These are phyloP conservation scores for Drosophila bifasciata DNA, from an alignment of 1,140 invertebrate genomes.

Conservation along the genomic window DNA sequence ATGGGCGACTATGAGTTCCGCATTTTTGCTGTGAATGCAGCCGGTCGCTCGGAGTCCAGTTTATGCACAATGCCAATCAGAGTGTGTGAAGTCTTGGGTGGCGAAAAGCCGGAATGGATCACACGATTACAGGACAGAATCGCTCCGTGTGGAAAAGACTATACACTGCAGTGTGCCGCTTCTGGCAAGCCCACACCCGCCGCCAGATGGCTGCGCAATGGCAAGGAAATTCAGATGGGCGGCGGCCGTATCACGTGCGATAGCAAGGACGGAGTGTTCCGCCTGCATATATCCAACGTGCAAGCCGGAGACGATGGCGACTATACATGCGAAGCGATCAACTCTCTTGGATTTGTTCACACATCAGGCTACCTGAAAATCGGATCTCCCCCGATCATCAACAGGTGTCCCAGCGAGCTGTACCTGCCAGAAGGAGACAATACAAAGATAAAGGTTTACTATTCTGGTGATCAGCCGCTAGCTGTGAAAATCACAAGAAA, in stretches of 20 bases:
- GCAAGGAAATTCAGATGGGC: slow-evolving; percentile 90
- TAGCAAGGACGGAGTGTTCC: slow-evolving; percentile 91
- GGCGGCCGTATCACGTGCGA: slow-evolving; percentile 91
- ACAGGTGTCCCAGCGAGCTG: slow-evolving; percentile 94
- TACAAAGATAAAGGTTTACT: slow-evolving; percentile 97
- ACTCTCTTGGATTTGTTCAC: slow-evolving; percentile 94
- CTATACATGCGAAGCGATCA: slow-evolving; percentile 97
- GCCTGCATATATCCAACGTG: slow-evolving; percentile 95
- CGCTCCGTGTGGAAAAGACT: slow-evolving; percentile 93
- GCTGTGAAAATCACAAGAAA: slow-evolving; percentile 93
- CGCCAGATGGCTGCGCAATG: slow-evolving; percentile 96
- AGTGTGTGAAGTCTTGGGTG: slow-evolving; percentile 94
- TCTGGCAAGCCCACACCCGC: slow-evolving; percentile 95
- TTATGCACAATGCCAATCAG: slow-evolving; percentile 93
- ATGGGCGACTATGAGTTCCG: slow-evolving; percentile 99
- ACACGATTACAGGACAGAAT: slow-evolving; percentile 90
- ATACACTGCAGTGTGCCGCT: slow-evolving; percentile 94
- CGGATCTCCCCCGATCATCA: slow-evolving; percentile 96
- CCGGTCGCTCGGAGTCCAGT: slow-evolving; percentile 96
- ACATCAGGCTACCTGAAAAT: slow-evolving; percentile 95
- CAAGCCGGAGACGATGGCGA: slow-evolving; percentile 96
- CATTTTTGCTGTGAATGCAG: slow-evolving; percentile 97
- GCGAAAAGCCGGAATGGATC: slow-evolving; percentile 96
- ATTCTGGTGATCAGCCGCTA: slow-evolving; percentile 96
- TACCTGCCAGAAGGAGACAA: slow-evolving; percentile 97